Base-by-base conservation (phyloP, 2,797 vertebrate species). In the Sebastes oblongus region DNA sequence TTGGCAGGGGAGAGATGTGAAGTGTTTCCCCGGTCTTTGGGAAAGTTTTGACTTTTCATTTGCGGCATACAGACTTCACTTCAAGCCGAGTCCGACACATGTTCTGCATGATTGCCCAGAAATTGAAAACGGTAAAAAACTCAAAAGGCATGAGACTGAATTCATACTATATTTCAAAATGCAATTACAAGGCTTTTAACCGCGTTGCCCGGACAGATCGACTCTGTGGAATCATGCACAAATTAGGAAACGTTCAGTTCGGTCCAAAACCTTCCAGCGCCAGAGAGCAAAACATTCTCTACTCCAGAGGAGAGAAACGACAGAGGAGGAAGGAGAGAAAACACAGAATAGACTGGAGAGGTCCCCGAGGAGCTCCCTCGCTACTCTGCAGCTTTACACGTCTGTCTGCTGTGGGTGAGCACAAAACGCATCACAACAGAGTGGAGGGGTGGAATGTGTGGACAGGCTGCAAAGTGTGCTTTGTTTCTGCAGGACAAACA, bases 141-240 rank as follows among this genome's bases (percentile, higher is more conserved):
- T 62, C 20, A 46, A 74, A 67, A 78, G 50, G 30, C 46, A 58
- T 39, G 56, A 83, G 59, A 79, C 55, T 29, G 68, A 80, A 90
- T 75, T 86, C 59, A 56, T 59, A 73, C 59, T 22, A 74, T 39
- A 39, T 83, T 87, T 87, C 59, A 74, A 88, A 87, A 91, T 50
- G 68, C 84, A 91, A 83, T 82, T 86, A 80, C 75, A 85, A 80
- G 16, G 61, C 64, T 62, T 88, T 88, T 80, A 84, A 86, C 70
- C 7, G 4, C 36, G 60, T 80, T 56, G 68, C 36, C 22, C 16
- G 16, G 50, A 66, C 56, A 54, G 58, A 83, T 27, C 3, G 39
- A 71, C 75, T 75, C 65, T 4, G 72, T 59, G 76, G 80, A 80
- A 62, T 88, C 69, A n/a, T n/a, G 25, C 50, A 67, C 79, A 72